Evolutionary conservation across 2,797 vertebrate species (phyloP).

Genomic region (Eulemur albifrons): DNA sequence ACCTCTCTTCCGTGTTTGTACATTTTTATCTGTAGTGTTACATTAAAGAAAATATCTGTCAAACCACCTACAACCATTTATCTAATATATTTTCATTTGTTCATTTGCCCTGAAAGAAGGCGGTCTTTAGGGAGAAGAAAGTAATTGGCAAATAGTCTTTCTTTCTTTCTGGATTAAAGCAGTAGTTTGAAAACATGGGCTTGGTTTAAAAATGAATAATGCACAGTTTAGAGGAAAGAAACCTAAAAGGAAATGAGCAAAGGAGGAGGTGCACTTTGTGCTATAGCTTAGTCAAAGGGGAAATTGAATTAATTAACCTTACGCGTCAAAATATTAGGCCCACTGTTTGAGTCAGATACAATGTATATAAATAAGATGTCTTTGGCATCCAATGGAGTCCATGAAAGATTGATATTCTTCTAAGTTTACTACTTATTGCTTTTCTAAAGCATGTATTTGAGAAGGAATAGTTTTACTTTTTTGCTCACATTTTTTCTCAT

Average conservation of each 20-base stretch:
- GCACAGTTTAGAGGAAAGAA: background rate
- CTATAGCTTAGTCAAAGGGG: background rate
- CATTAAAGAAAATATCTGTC: background rate
- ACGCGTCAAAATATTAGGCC: background rate
- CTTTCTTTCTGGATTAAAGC: background rate
- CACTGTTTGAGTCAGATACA: fast-evolving
- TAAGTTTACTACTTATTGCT: background rate
- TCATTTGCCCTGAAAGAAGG: background rate
- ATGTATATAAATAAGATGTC: fast-evolving
- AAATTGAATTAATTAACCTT: background rate
- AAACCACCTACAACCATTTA: background rate
- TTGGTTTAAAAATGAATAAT: background rate
- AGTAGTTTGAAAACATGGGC: background rate
- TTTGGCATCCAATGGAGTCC: fast-evolving
- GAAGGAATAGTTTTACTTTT: background rate
- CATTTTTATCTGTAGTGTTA: background rate
- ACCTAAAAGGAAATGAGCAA: background rate
- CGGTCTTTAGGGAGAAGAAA: background rate
- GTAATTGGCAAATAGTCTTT: background rate
- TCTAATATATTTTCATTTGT: background rate
- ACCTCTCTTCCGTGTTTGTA: fast-evolving
- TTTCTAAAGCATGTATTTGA: background rate
- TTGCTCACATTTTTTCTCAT: background rate
- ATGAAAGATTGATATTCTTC: fast-evolving
- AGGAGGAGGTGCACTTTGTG: background rate